Percentiles rank a stretch among this genome's conserved stretches.
Evolutionary conservation across 2,113 vertebrate genomes (phyloP).

Genomic region (Cervus canadensis): DNA sequence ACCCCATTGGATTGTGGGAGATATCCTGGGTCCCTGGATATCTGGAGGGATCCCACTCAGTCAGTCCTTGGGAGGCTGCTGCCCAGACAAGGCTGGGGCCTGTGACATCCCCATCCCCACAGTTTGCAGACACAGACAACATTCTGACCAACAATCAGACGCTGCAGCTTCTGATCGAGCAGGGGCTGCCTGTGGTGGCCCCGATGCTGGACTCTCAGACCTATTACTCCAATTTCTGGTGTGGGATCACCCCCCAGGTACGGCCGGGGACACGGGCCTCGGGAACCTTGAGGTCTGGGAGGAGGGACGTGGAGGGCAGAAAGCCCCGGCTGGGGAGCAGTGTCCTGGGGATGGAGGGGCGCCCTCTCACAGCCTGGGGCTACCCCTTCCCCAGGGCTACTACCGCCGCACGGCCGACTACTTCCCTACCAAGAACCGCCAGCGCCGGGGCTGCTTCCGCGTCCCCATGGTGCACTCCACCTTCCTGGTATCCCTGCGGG

Average conservation of each 20-base stretch:
- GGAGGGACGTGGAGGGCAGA: not conserved
- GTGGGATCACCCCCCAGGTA: constrained; percentile 97
- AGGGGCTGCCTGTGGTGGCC: constrained; percentile 90
- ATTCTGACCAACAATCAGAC: constrained; percentile 94
- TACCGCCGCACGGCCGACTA: constrained; percentile 95
- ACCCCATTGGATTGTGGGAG: not conserved
- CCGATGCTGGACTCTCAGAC: constrained; percentile 97
- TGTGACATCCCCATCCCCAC: not conserved
- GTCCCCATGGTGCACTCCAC: constrained; percentile 97
- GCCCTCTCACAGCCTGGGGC: not conserved
- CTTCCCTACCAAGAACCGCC: constrained; percentile 94
- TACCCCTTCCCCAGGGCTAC: constrained; percentile 85
- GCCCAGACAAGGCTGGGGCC: not conserved
- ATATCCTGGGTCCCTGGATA: not conserved
- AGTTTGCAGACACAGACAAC: constrained; percentile 94
- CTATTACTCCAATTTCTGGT: constrained; percentile 98
- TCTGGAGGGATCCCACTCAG: not conserved
- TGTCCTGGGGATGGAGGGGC: not conserved
- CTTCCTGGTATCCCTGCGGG: constrained; percentile 89
- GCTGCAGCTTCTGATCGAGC: constrained; percentile 86
- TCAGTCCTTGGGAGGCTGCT: not conserved
- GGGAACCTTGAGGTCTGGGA: not conserved
- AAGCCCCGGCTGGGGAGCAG: not conserved
- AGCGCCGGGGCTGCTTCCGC: constrained; percentile 87
- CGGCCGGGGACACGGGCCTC: not conserved